phyloP scores from a whole-genome alignment of 1,140 invertebrate species.

The Caenorhabditis latens region DNA sequence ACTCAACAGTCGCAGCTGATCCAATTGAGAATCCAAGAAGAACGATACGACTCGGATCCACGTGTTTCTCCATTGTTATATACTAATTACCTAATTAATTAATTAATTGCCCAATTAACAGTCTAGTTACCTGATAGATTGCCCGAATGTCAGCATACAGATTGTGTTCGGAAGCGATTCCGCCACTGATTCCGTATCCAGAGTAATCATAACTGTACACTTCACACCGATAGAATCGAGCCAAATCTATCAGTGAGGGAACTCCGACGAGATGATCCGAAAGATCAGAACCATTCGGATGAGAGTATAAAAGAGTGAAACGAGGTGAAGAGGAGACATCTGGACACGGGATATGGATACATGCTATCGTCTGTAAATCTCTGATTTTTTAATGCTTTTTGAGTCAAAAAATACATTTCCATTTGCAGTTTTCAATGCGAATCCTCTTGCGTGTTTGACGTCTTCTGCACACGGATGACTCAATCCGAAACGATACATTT shows the following conservation, averaged over 20 bases:
- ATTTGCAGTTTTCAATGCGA: slow-evolving; percentile 46
- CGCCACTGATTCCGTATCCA: slow-evolving; percentile 79
- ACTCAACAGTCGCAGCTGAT: no score
- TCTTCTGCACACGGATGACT: slow-evolving; percentile 60
- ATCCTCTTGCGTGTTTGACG: slow-evolving; percentile 52
- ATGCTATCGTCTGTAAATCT: slow-evolving; percentile 11
- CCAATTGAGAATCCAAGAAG: no score
- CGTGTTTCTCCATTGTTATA: no score
- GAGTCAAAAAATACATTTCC: slow-evolving; percentile 41
- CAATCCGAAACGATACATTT: slow-evolving; percentile 53
- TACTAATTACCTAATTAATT: not conserved
- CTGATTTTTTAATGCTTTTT: no score
- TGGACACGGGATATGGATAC: slow-evolving; percentile 42
- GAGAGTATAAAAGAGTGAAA: slow-evolving; percentile 79
- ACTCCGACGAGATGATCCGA: slow-evolving; percentile 64
- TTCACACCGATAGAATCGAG: slow-evolving; percentile 79
- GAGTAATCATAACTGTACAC: slow-evolving; percentile 80
- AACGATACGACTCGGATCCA: no score
- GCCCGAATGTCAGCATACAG: slow-evolving; percentile 80
- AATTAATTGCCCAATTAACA: no score
- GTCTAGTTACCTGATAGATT: slow-evolving; percentile 69
- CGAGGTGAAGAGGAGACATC: not conserved
- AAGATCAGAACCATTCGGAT: slow-evolving; percentile 80
- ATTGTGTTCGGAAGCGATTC: slow-evolving; percentile 79
- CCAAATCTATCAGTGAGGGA: slow-evolving; percentile 71